Base-by-base conservation (phyloP, 2,888 invertebrate genomes). In the Polyommatus iphigenia region DNA sequence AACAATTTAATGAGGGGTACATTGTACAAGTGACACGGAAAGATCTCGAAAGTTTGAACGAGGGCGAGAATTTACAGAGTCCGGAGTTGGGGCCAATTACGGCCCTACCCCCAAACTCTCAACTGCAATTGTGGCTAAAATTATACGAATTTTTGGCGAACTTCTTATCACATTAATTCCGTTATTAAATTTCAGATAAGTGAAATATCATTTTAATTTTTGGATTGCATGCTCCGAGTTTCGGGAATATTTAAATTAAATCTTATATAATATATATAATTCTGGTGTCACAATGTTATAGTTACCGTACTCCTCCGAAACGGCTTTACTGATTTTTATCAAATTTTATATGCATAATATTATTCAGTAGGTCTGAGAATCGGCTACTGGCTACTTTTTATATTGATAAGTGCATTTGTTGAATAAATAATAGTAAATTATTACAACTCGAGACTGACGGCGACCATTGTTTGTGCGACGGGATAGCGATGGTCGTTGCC, bases 61-160 rank as follows among this genome's bases (percentile, higher is more conserved):
- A 71, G 76, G 41, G 79, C 78, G 79, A 80, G 79, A 82, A 80
- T 83, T 79, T 71, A 79, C 78, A 76, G 79, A 76, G 76, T 72
- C 76, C 79, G 80, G 80, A 79, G 77, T 79, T 79, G 67, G 77
- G 78, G 72, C 80, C 80, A 81, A 80, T 81, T 79, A 82, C 81
- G 81, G 79, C 59, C 46, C 59, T 76, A 75, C 76, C 54, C 71
- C 41, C 76, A 80, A 79, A 80, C 81, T 80, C 72, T 78, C 54
- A 75, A 75, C 78, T 77, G 72, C 75, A 73, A 80, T 73, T 71
- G 80, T 78, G 77, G 81, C 57, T 79, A 78, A 79, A 77, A 77
- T 75, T 77, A 76, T 20, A 46, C 41, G 20, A 73, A 41, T 73
- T 73, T 73, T 73, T 41, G 73, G 41, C 4, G 29, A 67, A 67